phyloP scores from a whole-genome alignment of 2,888 invertebrate genomes.

The Zaprionus obscuricornis region DNA sequence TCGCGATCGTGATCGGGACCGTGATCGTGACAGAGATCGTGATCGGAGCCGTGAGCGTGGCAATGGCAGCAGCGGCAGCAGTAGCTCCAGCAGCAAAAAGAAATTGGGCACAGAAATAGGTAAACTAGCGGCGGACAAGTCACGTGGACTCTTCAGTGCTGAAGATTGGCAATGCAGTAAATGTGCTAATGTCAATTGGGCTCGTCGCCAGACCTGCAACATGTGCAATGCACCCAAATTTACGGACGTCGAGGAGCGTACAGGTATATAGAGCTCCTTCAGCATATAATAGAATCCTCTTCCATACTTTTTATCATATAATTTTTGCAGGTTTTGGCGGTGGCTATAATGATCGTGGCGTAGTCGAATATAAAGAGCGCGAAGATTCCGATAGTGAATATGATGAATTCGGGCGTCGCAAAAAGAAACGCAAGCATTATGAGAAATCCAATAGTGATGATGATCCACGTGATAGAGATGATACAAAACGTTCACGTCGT shows the following conservation, averaged over 20 bases:
- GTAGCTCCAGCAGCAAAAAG: conserved; percentile 84
- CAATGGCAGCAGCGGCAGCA: conserved; percentile 65
- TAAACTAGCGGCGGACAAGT: conserved; percentile 98
- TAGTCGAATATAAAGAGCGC: conserved; percentile 96
- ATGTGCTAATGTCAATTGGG: conserved; percentile 99
- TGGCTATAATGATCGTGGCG: conserved; percentile 97
- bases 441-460: conserved; percentile 25
- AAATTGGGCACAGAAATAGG: conserved; percentile 98
- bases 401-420: conserved; percentile 93
- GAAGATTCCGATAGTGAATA: conserved; percentile 97
- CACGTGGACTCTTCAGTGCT: conserved; percentile 91
- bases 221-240: conserved; percentile 99
- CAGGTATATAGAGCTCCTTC: conserved; percentile 83
- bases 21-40: conserved; percentile 43
- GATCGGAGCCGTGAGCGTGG: conserved; percentile 55
- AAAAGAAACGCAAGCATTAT: conserved; percentile 84
- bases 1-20: conserved; percentile 60
- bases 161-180: conserved; percentile 99
- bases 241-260: conserved; percentile 93
- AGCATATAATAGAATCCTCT: neutral
- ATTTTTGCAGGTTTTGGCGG: conserved; percentile 88
- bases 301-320: neutral
- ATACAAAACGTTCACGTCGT: conserved; percentile 43
- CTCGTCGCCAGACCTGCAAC: conserved; percentile 95
- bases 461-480: conserved; percentile 68